Conservation (phyloP, 2,888 invertebrate species). For the Colletes collaris region DNA sequence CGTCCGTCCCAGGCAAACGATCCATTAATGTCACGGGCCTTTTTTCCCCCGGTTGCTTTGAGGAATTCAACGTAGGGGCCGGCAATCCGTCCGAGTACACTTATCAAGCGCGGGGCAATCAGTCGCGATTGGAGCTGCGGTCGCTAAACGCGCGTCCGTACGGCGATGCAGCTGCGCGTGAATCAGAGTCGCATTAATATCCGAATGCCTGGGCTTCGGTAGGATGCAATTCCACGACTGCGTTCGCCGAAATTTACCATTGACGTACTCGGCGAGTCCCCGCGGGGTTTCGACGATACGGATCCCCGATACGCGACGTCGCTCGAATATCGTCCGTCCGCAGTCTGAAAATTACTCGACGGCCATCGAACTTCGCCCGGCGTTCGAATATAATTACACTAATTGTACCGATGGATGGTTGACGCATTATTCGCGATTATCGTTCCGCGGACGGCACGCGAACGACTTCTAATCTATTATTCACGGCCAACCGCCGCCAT, state of each 20-base stretch:
- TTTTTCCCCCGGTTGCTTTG: neutral
- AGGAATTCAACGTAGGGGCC: constrained; percentile 10
- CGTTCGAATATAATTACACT: neutral
- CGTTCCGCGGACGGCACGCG: too few relatives aligned
- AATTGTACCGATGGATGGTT: too few relatives aligned
- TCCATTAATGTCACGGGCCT: too few relatives aligned
- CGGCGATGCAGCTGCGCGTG: constrained; percentile 37
- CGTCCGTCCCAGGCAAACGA: too few relatives aligned
- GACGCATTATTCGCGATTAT: too few relatives aligned
- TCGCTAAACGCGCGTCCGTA: constrained; percentile 18
- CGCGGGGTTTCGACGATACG: constrained; percentile 19
- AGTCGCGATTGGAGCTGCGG: constrained; percentile 40
- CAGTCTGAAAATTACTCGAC: constrained; percentile 43
- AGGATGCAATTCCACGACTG: constrained; percentile 49
- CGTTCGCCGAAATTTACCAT: constrained; percentile 53
- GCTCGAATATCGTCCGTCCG: constrained; percentile 4
- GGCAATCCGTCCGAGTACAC: constrained; percentile 30
- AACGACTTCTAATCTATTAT: too few relatives aligned
- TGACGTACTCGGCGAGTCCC: constrained; percentile 44
- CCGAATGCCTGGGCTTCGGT: constrained; percentile 34
- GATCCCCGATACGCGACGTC: constrained; percentile 17
- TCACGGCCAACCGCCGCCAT: neutral
- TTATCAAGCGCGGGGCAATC: constrained; percentile 38
- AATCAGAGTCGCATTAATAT: constrained; percentile 63
- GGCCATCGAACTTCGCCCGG: constrained; percentile 13